Percentiles rank a stretch among this genome's conserved stretches.
Evolutionary conservation across 2,888 invertebrate genomes (phyloP).

Genomic region (Bruchidius siliquastri): DNA sequence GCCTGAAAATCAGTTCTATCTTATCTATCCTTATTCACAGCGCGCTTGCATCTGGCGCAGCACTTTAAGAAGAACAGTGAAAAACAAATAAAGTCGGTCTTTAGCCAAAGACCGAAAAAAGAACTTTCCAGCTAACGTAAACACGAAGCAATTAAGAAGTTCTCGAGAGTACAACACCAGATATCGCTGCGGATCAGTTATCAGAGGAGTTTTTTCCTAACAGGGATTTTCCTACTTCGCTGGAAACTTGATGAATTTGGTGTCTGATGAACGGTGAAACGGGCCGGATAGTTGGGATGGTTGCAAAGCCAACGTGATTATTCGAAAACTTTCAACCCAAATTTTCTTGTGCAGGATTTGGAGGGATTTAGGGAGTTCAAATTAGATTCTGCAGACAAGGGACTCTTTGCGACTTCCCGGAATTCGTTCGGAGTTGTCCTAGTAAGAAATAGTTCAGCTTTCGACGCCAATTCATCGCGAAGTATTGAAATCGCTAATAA

Average conservation of each 20-base stretch:
- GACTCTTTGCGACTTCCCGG: neutral
- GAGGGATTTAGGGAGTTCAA: neutral
- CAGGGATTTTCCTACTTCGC: neutral
- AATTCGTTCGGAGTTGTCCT: neutral
- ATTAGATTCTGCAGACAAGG: neutral
- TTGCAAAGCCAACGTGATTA: neutral
- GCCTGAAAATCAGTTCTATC: neutral
- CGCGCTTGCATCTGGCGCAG: neutral
- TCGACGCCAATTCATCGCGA: too few species aligned
- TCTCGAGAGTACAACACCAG: neutral
- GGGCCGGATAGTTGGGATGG: neutral
- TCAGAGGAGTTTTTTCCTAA: neutral
- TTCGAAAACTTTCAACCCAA: neutral
- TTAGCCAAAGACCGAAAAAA: neutral
- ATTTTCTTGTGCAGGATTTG: neutral
- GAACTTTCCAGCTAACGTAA: neutral
- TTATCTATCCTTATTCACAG: neutral
- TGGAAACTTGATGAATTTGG: neutral
- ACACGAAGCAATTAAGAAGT: neutral
- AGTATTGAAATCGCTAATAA: neutral
- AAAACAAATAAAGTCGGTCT: neutral
- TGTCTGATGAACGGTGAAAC: neutral
- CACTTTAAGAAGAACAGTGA: neutral
- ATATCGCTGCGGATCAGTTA: neutral
- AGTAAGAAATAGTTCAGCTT: neutral